These are phyloP conservation scores for Cossypha caffra DNA, from an alignment of 2,797 vertebrate genomes.

Conservation along the genomic window DNA sequence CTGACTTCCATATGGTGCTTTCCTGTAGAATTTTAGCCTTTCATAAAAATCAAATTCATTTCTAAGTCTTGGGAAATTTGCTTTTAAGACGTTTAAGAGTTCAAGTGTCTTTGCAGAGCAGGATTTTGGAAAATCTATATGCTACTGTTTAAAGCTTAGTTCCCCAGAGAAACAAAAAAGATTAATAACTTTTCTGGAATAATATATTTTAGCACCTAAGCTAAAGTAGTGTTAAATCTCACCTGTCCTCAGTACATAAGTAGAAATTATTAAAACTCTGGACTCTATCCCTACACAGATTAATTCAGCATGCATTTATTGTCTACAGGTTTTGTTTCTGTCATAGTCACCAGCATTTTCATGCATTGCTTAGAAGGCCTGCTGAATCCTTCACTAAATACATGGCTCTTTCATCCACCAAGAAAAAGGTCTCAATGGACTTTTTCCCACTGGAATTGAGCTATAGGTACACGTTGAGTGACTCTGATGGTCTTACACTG, in stretches of 20 bases:
- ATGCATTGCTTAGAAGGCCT: not conserved
- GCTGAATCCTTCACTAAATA: not conserved
- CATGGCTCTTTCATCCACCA: not conserved
- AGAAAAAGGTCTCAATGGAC: not conserved
- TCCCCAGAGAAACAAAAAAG: not conserved
- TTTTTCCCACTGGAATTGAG: not conserved
- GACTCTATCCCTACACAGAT: not conserved
- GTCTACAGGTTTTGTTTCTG: not conserved
- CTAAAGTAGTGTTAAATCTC: not conserved
- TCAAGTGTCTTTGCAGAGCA: not conserved
- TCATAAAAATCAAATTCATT: not conserved
- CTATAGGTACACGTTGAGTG: not conserved
- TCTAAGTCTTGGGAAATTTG: not conserved
- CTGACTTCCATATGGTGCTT: not conserved
- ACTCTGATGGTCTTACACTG: not conserved
- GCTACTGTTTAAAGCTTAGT: not conserved
- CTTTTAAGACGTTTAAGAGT: not conserved
- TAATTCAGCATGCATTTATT: not conserved
- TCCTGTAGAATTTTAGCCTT: not conserved
- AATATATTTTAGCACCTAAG: not conserved
- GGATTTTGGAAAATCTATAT: not conserved
- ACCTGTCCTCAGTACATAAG: not conserved
- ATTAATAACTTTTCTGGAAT: not conserved
- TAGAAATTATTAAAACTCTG: not conserved
- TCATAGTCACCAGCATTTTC: not conserved